These are phyloP conservation scores for Aurelia sp. DNA, from an alignment of 30 jellyfish, hydroid and myxozoan species.

Conservation along the genomic window DNA sequence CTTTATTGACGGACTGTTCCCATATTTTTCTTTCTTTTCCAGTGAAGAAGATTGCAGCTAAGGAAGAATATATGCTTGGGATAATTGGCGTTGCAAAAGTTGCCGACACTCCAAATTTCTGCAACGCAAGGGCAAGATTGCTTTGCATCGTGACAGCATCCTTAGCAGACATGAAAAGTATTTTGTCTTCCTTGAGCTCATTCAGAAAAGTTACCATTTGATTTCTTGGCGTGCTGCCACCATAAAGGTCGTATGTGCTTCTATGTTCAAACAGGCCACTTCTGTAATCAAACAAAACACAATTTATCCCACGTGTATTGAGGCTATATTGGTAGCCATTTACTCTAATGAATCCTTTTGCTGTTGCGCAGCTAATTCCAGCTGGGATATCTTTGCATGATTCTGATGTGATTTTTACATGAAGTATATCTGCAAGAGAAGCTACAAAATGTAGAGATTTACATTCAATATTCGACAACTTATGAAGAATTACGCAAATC, in stretches of 20 bases:
- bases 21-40: constrained; percentile 43
- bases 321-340: constrained; percentile 45
- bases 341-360: constrained; percentile 9
- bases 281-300: constrained; percentile 36
- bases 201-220: constrained; percentile 1
- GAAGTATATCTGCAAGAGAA: background rate
- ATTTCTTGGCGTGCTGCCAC: background rate
- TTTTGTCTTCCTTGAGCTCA: constrained; percentile 8
- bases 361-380: background rate
- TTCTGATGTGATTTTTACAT: background rate
- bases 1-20: constrained; percentile 18
- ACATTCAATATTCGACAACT: no score
- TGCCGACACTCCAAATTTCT: constrained; percentile 51
- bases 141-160: background rate
- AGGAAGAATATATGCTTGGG: constrained; percentile 5
- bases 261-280: constrained; percentile 59
- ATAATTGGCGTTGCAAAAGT: constrained; percentile 24
- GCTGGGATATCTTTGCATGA: background rate
- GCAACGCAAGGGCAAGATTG: constrained; percentile 19
- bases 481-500: no score
- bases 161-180: constrained; percentile 34
- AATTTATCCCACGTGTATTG: constrained; percentile 29
- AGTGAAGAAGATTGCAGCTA: constrained; percentile 52
- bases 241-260: constrained; percentile 6
- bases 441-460: no score